Percentiles rank a stretch among this genome's conserved stretches.
These are phyloP conservation scores for Sebastes steindachneri DNA, from an alignment of 2,797 vertebrate species.

Conservation along the genomic window DNA sequence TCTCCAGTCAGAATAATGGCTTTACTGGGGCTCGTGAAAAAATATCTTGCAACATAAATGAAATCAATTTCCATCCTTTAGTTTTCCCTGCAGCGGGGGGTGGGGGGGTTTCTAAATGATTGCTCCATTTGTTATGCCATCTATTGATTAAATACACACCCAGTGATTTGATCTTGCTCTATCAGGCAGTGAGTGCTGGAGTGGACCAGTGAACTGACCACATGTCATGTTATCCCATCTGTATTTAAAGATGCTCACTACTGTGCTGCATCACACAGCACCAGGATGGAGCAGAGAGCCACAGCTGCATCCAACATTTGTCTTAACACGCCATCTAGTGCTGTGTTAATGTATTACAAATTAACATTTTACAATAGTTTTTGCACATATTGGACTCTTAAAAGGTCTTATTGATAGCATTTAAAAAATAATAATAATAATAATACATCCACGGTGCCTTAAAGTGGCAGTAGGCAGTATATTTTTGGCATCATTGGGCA, in stretches of 20 bases:
- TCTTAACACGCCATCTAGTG: conserved; percentile 71
- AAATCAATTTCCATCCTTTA: background rate
- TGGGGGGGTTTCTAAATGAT: background rate
- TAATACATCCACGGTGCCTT: too few species aligned
- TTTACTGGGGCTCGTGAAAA: background rate
- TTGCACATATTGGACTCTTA: background rate
- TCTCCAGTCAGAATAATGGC: background rate
- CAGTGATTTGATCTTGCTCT: background rate
- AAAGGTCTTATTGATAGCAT: too few species aligned
- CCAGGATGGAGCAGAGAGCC: background rate
- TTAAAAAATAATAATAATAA: too few species aligned
- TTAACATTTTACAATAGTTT: background rate
- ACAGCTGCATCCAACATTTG: conserved; percentile 4
- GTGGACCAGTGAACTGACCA: background rate
- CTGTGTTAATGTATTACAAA: conserved; percentile 71
- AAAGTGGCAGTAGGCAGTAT: too few species aligned
- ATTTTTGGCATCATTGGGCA: too few species aligned
- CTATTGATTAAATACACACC: background rate
- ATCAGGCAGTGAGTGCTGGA: background rate
- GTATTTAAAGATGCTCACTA: background rate
- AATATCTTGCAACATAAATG: background rate
- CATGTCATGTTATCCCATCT: fast-evolving
- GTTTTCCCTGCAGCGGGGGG: too few species aligned
- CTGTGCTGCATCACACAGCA: background rate
- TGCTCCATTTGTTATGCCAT: background rate